A percentile compares a stretch with the other conserved stretches of the same genome.
These are phyloP conservation scores for Callaeas wilsoni DNA, from an alignment of 2,113 vertebrate genomes.

Conservation along the genomic window DNA sequence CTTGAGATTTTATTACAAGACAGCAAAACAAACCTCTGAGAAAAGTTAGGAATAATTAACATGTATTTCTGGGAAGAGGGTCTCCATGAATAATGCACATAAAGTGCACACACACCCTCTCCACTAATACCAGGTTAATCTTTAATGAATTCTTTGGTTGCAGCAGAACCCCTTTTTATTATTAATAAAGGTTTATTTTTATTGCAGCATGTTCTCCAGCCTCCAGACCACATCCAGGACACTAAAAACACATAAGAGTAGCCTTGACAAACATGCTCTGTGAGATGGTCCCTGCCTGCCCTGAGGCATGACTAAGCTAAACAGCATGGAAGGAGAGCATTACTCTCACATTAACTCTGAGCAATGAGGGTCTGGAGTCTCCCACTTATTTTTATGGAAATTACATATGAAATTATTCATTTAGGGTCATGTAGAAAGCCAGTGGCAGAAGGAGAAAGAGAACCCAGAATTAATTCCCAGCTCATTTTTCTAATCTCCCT, in stretches of 20 bases:
- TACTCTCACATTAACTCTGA: not conserved
- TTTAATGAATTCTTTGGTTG: not conserved
- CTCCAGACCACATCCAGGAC: not conserved
- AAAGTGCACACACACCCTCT: not conserved
- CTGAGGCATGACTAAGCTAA: not conserved
- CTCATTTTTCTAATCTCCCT: not conserved
- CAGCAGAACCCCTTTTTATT: not conserved
- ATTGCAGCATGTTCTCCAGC: not conserved
- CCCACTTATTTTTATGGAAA: not conserved
- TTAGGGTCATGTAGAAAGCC: not conserved
- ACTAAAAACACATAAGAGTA: not conserved
- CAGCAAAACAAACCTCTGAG: not conserved
- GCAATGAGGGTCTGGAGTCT: not conserved
- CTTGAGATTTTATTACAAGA: not conserved
- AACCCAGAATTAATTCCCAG: not conserved
- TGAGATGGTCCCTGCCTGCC: not conserved
- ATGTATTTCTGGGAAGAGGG: not conserved
- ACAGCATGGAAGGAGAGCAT: not conserved
- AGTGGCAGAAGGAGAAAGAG: not conserved
- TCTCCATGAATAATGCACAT: not conserved
- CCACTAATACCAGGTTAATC: not conserved
- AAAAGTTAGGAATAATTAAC: not conserved
- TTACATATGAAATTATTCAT: not conserved
- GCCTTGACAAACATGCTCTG: not conserved
- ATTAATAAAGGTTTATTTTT: constrained; percentile 7